Evolutionary conservation across 2,797 vertebrate species (phyloP).

Genomic region (Vireo griseus): DNA sequence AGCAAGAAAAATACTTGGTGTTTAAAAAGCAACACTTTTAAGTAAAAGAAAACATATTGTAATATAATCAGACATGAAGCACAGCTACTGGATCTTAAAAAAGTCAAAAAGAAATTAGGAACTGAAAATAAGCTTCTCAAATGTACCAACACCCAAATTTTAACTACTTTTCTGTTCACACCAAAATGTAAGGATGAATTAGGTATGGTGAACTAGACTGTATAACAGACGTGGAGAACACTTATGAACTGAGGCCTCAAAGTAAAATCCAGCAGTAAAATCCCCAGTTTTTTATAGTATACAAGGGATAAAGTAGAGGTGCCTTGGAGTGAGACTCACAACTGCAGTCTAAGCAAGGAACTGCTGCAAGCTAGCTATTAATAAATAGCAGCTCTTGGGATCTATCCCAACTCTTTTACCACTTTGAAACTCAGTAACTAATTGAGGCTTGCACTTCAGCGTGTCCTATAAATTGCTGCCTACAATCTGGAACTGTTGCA

Average conservation of each 20-base stretch:
- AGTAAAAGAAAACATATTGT: background rate
- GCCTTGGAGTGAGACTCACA: background rate
- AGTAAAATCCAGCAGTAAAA: background rate
- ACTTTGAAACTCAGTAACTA: background rate
- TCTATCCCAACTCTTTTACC: background rate
- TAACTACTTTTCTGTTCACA: background rate
- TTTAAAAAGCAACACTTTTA: background rate
- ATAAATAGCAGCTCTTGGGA: background rate
- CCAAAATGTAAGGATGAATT: background rate
- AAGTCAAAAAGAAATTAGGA: background rate
- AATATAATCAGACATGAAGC: background rate
- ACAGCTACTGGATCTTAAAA: background rate
- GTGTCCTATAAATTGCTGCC: background rate
- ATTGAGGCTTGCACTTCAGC: background rate
- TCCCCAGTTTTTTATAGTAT: background rate
- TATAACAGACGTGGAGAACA: background rate
- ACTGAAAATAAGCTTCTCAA: background rate
- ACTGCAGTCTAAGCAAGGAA: background rate
- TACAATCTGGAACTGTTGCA: background rate
- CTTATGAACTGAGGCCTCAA: background rate
- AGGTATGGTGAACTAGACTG: background rate
- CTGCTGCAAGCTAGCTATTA: background rate
- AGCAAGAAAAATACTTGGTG: background rate
- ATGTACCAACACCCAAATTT: background rate
- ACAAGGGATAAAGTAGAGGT: background rate